These are phyloP conservation scores for Helarctos malayanus DNA, from an alignment of 2,797 vertebrate species.

Conservation along the genomic window DNA sequence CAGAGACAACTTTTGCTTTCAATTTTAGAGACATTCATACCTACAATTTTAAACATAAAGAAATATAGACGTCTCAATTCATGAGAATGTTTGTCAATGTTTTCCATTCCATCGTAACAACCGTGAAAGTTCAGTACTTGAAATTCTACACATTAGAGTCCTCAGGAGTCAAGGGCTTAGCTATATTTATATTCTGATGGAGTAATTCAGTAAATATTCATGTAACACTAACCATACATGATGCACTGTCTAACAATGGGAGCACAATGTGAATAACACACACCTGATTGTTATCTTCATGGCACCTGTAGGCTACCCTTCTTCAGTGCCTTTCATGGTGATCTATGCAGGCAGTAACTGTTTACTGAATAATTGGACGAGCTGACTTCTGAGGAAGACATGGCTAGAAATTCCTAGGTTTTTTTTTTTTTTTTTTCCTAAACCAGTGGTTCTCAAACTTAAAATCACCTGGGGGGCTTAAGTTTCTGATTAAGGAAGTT, in stretches of 20 bases:
- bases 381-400: background rate
- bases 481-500: background rate
- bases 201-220: background rate
- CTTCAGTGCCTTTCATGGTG: background rate
- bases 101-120: background rate
- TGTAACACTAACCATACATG: too few relatives aligned
- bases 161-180: background rate
- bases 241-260: background rate
- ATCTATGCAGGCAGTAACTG: background rate
- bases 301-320: background rate
- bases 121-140: background rate
- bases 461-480: background rate
- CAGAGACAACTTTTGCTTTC: background rate
- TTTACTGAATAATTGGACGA: background rate
- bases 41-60: background rate
- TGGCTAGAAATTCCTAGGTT: background rate
- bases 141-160: background rate
- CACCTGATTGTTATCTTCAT: background rate
- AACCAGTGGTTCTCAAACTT: background rate
- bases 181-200: background rate
- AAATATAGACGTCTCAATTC: background rate
- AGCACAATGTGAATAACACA: background rate
- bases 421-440: background rate
- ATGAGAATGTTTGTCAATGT: background rate
- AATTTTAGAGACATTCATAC: background rate